Conservation (phyloP, 1,140 invertebrate genomes). For the Scaptomyza hsui region DNA sequence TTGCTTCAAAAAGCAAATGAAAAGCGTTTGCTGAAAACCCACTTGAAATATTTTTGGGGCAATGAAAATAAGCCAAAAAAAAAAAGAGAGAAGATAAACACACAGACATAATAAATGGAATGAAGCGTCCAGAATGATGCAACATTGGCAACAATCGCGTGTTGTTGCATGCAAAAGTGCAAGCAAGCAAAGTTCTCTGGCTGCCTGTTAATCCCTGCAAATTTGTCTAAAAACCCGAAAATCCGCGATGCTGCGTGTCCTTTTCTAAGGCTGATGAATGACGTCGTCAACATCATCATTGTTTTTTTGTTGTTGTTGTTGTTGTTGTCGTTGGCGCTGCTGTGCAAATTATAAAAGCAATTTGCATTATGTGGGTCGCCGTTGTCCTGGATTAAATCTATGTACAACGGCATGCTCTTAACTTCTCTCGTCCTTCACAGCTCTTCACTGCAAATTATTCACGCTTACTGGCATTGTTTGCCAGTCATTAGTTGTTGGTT, state of each 20-base stretch:
- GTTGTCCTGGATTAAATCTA: conserved; percentile 51
- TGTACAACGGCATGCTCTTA: not conserved
- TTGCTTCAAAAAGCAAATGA: conserved; percentile 69
- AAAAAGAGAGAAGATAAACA: conserved; percentile 45
- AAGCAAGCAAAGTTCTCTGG: conserved; percentile 18
- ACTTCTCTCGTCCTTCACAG: not conserved
- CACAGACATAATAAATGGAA: conserved; percentile 73
- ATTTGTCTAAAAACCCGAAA: conserved; percentile 64
- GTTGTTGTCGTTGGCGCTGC: conserved; percentile 29
- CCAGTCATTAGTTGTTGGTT: conserved; percentile 11
- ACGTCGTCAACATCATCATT: conserved; percentile 21
- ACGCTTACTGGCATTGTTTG: conserved; percentile 22
- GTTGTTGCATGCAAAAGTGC: conserved; percentile 30
- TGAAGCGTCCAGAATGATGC: conserved; percentile 69
- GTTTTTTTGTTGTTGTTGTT: not conserved
- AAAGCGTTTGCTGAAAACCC: conserved; percentile 59
- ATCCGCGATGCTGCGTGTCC: conserved; percentile 13
- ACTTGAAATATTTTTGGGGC: conserved; percentile 77
- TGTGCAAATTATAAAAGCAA: conserved; percentile 78
- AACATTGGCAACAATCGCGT: conserved; percentile 42
- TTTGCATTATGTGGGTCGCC: conserved; percentile 77
- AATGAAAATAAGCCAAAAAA: conserved; percentile 62
- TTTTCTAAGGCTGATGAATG: conserved; percentile 71
- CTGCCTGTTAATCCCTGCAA: conserved; percentile 64
- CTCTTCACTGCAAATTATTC: conserved; percentile 22